Conservation (phyloP, 2,113 vertebrate genomes). For the Rutilus rutilus region DNA sequence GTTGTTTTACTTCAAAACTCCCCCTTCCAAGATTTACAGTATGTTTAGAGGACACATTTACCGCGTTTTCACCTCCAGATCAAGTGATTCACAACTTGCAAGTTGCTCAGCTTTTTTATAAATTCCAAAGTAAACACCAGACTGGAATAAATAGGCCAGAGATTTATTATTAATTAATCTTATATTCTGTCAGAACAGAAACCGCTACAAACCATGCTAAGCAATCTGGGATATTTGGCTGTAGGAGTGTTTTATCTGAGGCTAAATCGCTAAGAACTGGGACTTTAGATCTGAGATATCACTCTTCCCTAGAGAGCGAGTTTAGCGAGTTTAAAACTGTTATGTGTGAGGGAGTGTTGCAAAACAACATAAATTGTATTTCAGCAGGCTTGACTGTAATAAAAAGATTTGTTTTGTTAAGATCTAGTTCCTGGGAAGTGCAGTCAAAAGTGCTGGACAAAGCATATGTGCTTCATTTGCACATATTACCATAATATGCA, state of each 20-base stretch:
- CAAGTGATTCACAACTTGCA: conserved; percentile 26
- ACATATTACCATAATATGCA: conserved; percentile 30
- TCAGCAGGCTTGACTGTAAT: neutral
- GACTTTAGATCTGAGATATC: conserved; percentile 9
- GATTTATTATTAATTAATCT: neutral
- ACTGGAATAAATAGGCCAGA: neutral
- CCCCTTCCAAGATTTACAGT: conserved; percentile 27
- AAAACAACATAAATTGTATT: neutral
- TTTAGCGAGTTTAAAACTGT: neutral
- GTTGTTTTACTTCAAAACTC: conserved; percentile 24
- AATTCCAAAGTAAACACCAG: conserved; percentile 7
- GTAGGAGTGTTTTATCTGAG: neutral
- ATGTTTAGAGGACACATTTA: conserved; percentile 11
- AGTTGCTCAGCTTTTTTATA: conserved; percentile 8
- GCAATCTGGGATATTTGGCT: conserved; percentile 28
- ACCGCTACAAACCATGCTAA: neutral
- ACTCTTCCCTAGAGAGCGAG: neutral
- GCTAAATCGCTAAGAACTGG: conserved; percentile 33
- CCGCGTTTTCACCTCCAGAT: conserved; percentile 41
- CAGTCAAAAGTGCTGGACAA: conserved; percentile 20
- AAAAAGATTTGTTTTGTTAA: neutral
- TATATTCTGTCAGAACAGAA: conserved; percentile 15
- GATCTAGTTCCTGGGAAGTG: neutral
- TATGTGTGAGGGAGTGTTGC: conserved; percentile 7
- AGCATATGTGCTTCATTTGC: conserved; percentile 23